These are phyloP conservation scores for Caenorhabditis panamensis DNA, from an alignment of 2,888 invertebrate species.

Conservation along the genomic window DNA sequence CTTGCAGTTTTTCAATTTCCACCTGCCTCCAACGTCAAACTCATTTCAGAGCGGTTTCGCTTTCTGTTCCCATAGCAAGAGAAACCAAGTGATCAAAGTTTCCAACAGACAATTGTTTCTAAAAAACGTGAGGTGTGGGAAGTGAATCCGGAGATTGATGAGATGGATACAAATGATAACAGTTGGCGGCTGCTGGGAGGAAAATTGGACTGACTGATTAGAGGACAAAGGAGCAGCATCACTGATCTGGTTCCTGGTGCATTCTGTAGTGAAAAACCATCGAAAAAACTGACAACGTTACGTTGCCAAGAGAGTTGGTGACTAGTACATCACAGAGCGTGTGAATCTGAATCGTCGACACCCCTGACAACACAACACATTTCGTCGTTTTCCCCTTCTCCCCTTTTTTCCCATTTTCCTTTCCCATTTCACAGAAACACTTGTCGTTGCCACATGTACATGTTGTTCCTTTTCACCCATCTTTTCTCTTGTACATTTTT, in stretches of 20 bases:
- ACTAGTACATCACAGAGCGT: too few relatives aligned
- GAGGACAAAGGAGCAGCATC: not conserved
- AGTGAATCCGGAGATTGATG: not conserved
- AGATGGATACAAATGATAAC: not conserved
- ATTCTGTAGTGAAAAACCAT: not conserved
- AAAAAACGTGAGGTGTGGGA: not conserved
- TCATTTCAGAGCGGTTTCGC: slow-evolving; percentile 9
- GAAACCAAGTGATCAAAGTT: not conserved
- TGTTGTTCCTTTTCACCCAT: not conserved
- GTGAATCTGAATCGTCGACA: too few relatives aligned
- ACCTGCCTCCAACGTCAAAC: slow-evolving; percentile 28
- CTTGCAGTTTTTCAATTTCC: slow-evolving; percentile 21
- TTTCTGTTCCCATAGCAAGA: slow-evolving; percentile 24
- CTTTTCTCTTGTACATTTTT: not conserved
- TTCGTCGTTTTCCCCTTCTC: too few relatives aligned
- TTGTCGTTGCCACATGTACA: not conserved
- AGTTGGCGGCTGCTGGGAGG: too few relatives aligned
- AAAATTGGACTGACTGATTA: not conserved
- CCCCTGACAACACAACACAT: too few relatives aligned
- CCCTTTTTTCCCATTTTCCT: too few relatives aligned
- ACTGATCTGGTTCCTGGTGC: not conserved
- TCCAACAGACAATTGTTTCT: not conserved
- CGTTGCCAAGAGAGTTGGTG: too few relatives aligned
- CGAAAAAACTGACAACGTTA: too few relatives aligned
- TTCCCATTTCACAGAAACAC: not conserved